Conservation (phyloP, 2,888 invertebrate species). For the Ennomos fuscantarius region DNA sequence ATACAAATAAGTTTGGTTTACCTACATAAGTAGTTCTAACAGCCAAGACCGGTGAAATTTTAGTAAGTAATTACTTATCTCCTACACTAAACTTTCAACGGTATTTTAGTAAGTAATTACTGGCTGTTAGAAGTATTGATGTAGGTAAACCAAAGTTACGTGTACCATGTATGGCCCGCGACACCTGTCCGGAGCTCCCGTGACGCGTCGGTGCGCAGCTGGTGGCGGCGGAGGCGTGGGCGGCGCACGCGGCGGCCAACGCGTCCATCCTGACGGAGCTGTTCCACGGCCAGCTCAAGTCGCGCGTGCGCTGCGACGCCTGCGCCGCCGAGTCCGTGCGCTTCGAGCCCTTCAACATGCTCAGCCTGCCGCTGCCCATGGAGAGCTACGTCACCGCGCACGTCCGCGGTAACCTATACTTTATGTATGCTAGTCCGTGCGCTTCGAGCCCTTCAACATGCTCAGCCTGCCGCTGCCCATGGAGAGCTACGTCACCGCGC, state of each 20-base stretch:
- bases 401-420: constrained; percentile 85
- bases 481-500: constrained; percentile 92
- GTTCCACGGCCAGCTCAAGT: constrained; percentile 97
- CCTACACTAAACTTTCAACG: too few species aligned
- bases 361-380: constrained; percentile 95
- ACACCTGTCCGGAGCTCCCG: too few species aligned
- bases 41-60: too few species aligned
- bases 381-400: constrained; percentile 93
- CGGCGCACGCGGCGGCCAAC: constrained; percentile 92
- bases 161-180: too few species aligned
- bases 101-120: too few species aligned
- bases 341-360: constrained; percentile 96
- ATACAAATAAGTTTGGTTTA: too few species aligned
- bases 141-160: too few species aligned
- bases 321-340: constrained; percentile 94
- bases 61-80: too few species aligned
- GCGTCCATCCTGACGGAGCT: constrained; percentile 95
- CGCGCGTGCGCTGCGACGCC: constrained; percentile 92
- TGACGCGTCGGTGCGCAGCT: too few species aligned
- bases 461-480: constrained; percentile 95
- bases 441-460: constrained; percentile 97
- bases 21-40: too few species aligned
- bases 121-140: too few species aligned
- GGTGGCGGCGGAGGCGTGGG: constrained; percentile 92
- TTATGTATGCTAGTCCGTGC: too few species aligned